Conservation (phyloP, 2,113 vertebrate genomes). For the Eptatretus burgeri region DNA sequence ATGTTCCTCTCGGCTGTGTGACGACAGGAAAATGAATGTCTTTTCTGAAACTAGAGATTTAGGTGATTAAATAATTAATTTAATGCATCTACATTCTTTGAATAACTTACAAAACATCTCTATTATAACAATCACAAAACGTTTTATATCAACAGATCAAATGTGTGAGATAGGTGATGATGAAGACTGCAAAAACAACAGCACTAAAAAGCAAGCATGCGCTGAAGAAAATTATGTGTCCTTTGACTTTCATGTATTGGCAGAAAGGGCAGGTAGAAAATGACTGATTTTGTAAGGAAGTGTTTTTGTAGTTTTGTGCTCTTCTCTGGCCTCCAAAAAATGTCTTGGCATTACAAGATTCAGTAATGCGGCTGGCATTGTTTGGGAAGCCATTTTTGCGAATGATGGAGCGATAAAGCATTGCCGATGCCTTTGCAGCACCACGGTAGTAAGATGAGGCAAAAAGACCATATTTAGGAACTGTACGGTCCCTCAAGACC, state of each 20-base stretch:
- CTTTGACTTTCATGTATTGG: conserved; percentile 25
- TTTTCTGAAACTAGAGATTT: too few species aligned
- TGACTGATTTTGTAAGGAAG: conserved; percentile 7
- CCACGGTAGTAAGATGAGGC: conserved; percentile 25
- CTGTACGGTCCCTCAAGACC: conserved; percentile 25
- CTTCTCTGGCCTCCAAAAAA: too few species aligned
- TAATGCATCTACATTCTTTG: too few species aligned
- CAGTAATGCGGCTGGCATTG: not conserved
- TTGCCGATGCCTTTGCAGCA: conserved; percentile 37
- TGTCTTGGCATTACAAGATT: not conserved
- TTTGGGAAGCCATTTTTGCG: conserved; percentile 24
- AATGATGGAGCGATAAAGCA: conserved; percentile 37
- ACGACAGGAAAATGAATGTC: too few species aligned
- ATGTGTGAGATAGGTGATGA: conserved; percentile 12
- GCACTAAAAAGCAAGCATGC: conserved; percentile 30
- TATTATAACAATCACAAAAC: too few species aligned
- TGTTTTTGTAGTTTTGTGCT: not conserved
- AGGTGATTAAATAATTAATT: too few species aligned
- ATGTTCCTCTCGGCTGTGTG: too few species aligned
- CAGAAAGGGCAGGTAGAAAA: conserved; percentile 29
- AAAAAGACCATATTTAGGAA: conserved; percentile 46
- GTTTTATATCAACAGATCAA: too few species aligned
- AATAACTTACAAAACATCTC: too few species aligned
- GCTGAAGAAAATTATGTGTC: conserved; percentile 37
- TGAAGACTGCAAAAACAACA: conserved; percentile 22